phyloP scores from a whole-genome alignment of 2,797 vertebrate species.

The Saxicola maurus region DNA sequence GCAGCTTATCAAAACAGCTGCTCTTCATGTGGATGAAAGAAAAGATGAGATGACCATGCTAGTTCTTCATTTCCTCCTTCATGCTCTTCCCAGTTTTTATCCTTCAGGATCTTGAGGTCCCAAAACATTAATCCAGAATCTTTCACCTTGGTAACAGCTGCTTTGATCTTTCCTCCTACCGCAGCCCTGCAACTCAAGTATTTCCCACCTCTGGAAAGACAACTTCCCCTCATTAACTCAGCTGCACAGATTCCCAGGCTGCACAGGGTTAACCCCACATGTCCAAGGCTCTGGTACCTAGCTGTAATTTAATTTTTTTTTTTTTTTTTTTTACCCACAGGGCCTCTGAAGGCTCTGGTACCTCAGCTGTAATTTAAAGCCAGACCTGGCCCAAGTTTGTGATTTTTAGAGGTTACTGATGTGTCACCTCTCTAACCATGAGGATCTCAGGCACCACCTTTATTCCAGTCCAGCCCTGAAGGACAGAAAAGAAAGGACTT shows the following conservation, averaged over 20 bases:
- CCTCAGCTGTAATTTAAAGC: not conserved
- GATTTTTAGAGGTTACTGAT: not conserved
- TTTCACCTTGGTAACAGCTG: not conserved
- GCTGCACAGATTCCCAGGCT: not conserved
- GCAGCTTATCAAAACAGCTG: not conserved
- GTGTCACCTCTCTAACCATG: not conserved
- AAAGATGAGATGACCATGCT: not conserved
- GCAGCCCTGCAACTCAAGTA: not conserved
- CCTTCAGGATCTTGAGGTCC: not conserved
- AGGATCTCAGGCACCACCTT: not conserved
- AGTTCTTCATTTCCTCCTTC: not conserved
- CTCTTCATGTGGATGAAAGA: not conserved
- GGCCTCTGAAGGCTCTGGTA: not conserved
- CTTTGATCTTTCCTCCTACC: not conserved
- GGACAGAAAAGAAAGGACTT: not conserved
- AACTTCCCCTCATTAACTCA: not conserved
- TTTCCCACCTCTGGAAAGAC: not conserved
- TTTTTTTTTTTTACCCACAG: not conserved
- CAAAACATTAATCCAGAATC: not conserved
- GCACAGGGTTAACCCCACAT: not conserved
- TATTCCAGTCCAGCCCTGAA: not conserved
- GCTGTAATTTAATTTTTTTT: not conserved
- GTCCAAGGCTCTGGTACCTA: not conserved
- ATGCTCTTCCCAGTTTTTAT: not conserved
- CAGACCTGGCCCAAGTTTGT: not conserved